phyloP scores from a whole-genome alignment of 2,797 vertebrate genomes.

The Esox masquinongy region DNA sequence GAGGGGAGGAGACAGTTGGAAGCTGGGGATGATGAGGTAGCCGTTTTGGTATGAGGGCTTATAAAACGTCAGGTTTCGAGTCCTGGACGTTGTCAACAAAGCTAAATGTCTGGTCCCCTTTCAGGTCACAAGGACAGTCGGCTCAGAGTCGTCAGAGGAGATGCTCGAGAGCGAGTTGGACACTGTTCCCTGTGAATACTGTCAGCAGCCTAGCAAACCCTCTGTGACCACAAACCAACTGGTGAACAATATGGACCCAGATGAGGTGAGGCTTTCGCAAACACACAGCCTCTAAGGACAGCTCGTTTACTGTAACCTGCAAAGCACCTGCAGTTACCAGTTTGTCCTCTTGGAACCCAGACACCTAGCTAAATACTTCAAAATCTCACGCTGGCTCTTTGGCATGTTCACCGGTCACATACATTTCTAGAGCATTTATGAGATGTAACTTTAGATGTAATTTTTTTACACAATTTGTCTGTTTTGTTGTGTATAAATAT shows the following conservation, averaged over 20 bases:
- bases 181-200: conserved; percentile 37
- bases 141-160: conserved; percentile 41
- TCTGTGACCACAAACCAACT: conserved; percentile 42
- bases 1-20: too few species aligned
- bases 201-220: conserved; percentile 42
- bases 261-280: conserved; percentile 37
- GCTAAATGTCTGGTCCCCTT: conserved; percentile 20
- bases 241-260: conserved; percentile 37
- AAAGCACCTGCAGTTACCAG: background rate
- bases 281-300: background rate
- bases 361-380: background rate
- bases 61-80: background rate
- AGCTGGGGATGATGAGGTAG: too few species aligned
- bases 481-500: background rate
- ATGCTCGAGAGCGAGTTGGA: conserved; percentile 21
- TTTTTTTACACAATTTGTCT: background rate
- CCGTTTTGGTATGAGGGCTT: background rate
- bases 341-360: background rate
- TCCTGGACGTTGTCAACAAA: background rate
- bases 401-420: background rate
- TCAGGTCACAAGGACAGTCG: conserved; percentile 34
- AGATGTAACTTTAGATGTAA: background rate
- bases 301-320: background rate
- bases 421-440: background rate
- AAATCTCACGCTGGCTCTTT: background rate